Percentiles rank a stretch among this genome's conserved stretches.
Conservation (phyloP, 2,797 vertebrate genomes). For the Margarornis squamiger region DNA sequence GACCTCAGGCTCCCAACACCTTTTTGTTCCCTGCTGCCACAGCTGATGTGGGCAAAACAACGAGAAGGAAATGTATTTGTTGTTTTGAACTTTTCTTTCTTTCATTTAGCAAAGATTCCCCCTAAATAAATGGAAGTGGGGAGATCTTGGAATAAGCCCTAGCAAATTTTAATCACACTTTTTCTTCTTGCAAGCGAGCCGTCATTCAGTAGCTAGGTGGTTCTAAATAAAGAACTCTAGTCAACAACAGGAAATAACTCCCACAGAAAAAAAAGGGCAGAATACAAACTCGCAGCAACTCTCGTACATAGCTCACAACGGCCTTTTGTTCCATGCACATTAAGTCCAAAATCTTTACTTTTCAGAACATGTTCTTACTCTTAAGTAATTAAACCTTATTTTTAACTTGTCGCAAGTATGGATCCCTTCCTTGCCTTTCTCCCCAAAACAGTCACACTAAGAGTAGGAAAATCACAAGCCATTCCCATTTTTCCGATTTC, state of each 20-base stretch:
- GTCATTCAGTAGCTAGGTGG: constrained; percentile 87
- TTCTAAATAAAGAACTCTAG: constrained; percentile 99
- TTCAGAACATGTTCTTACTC: constrained; percentile 56
- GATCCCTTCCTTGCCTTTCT: constrained; percentile 21
- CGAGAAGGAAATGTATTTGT: background rate
- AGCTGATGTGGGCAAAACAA: background rate
- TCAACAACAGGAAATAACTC: constrained; percentile 99
- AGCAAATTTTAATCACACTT: constrained; percentile 75
- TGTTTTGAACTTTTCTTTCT: background rate
- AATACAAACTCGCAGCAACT: constrained; percentile 89
- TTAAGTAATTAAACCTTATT: constrained; percentile 54
- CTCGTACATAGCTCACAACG: constrained; percentile 82
- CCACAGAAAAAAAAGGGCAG: constrained; percentile 90
- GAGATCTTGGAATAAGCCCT: constrained; percentile 68
- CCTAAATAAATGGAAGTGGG: constrained; percentile 34
- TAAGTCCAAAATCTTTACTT: constrained; percentile 73
- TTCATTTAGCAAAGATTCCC: constrained; percentile 17
- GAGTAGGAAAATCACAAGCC: background rate
- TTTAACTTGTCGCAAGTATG: background rate
- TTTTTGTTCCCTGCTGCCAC: background rate
- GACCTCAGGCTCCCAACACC: background rate
- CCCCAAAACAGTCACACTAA: background rate
- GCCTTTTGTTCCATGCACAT: constrained; percentile 80
- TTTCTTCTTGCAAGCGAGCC: constrained; percentile 73
- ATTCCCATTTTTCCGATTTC: background rate